Percentiles rank a stretch among this genome's conserved stretches.
phyloP scores from a whole-genome alignment of 2,888 invertebrate genomes.

The Pristionchus arcanus region DNA sequence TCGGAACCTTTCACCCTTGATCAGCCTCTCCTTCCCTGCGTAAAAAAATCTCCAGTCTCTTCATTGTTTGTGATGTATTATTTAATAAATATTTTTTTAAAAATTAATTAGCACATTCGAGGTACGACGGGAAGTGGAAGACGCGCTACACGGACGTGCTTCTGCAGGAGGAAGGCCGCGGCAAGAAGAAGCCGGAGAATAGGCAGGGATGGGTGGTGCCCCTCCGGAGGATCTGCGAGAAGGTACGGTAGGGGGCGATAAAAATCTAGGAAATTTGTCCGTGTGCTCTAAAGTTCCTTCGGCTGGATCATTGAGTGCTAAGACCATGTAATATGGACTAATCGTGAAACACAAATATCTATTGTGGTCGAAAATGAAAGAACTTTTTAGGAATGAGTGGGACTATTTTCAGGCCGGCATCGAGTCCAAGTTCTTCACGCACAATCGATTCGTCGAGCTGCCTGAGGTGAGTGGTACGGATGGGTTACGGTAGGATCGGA shows the following conservation, averaged over 20 bases:
- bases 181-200: constrained; percentile 65
- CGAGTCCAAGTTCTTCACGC: constrained; percentile 65
- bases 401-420: constrained; percentile 55
- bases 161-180: constrained; percentile 59
- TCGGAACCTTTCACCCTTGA: no score
- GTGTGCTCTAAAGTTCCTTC: no score
- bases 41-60: no score
- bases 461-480: constrained; percentile 56
- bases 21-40: no score
- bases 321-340: no score
- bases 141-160: constrained; percentile 65
- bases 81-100: neutral
- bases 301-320: no score
- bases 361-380: neutral
- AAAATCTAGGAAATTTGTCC: no score
- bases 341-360: no score
- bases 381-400: neutral
- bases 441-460: constrained; percentile 63
- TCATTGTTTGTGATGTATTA: neutral
- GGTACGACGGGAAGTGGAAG: constrained; percentile 69
- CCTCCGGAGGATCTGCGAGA: constrained; percentile 65
- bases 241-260: constrained; percentile 58
- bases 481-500: constrained; percentile 33
- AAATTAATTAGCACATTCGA: neutral
- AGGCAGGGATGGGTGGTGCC: constrained; percentile 71